phyloP scores from a whole-genome alignment of 1,140 invertebrate species.

The Elymnias hypermnestra region DNA sequence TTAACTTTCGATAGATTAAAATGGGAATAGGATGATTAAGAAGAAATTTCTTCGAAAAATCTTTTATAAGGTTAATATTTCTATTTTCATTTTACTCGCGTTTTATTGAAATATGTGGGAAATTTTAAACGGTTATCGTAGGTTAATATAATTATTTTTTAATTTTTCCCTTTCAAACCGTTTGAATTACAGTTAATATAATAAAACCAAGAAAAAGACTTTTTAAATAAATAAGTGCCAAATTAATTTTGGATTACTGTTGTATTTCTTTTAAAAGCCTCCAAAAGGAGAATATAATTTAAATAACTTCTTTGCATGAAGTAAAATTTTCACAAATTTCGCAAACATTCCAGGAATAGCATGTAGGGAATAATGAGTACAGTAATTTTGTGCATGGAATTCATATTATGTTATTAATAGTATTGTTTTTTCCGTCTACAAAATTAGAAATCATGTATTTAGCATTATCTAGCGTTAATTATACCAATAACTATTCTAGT shows the following conservation, averaged over 20 bases:
- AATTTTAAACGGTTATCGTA: not conserved
- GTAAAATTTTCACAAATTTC: no score
- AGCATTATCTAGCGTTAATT: not conserved
- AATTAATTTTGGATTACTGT: no score
- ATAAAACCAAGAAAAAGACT: no score
- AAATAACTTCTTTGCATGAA: no score
- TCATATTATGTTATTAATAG: constrained; percentile 62
- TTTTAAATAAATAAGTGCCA: no score
- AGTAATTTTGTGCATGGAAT: constrained; percentile 50
- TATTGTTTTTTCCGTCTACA: constrained; percentile 56
- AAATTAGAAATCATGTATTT: constrained; percentile 17
- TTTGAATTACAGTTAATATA: no score
- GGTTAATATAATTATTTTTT: not conserved
- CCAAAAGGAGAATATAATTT: no score
- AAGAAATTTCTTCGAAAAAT: constrained; percentile 22
- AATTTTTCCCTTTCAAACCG: no score
- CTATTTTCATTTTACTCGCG: constrained; percentile 71
- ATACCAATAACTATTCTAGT: constrained; percentile 12
- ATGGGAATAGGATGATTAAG: constrained; percentile 64
- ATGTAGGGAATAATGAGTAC: constrained; percentile 10
- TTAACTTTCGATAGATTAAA: constrained; percentile 42
- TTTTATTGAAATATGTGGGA: constrained; percentile 5
- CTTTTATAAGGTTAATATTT: constrained; percentile 33
- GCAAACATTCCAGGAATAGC: constrained; percentile 27
- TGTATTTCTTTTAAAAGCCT: not conserved